Conservation (phyloP, 2,888 invertebrate genomes). For the Agapostemon virescens region DNA sequence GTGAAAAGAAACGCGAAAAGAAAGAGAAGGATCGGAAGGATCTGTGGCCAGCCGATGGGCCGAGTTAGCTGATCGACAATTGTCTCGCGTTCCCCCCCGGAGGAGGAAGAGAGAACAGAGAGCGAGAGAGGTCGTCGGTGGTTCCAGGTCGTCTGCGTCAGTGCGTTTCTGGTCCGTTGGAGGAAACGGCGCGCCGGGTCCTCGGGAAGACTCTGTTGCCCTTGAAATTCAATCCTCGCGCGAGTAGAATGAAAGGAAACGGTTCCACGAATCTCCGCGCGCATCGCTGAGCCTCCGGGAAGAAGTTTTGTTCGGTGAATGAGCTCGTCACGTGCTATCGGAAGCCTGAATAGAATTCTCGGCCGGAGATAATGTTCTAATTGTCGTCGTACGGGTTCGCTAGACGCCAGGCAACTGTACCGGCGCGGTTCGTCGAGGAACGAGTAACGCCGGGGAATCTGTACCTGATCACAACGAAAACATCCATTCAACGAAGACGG, state of each 20-base stretch:
- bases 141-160: constrained; percentile 4
- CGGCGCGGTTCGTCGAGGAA: neutral
- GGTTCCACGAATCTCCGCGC: constrained; percentile 44
- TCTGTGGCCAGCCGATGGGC: neutral
- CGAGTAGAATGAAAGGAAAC: constrained; percentile 47
- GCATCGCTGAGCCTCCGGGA: constrained; percentile 22
- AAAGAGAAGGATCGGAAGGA: neutral
- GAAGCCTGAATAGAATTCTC: constrained; percentile 42
- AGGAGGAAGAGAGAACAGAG: neutral
- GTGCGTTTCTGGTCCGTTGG: constrained; percentile 37
- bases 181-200: constrained; percentile 3
- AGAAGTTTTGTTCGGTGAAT: constrained; percentile 46
- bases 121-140: neutral
- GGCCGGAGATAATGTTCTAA: constrained; percentile 44
- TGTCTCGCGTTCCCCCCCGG: neutral
- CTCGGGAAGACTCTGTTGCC: constrained; percentile 27
- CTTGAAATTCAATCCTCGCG: constrained; percentile 54
- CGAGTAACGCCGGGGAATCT: constrained; percentile 42
- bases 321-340: constrained; percentile 49
- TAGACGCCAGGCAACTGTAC: neutral
- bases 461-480: constrained; percentile 70
- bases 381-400: constrained; percentile 21
- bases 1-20: neutral
- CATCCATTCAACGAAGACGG: constrained; percentile 47
- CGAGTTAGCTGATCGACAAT: constrained; percentile 4